Evolutionary conservation across 2,888 invertebrate species (phyloP).

Genomic region (Drosophila vallismaia): DNA sequence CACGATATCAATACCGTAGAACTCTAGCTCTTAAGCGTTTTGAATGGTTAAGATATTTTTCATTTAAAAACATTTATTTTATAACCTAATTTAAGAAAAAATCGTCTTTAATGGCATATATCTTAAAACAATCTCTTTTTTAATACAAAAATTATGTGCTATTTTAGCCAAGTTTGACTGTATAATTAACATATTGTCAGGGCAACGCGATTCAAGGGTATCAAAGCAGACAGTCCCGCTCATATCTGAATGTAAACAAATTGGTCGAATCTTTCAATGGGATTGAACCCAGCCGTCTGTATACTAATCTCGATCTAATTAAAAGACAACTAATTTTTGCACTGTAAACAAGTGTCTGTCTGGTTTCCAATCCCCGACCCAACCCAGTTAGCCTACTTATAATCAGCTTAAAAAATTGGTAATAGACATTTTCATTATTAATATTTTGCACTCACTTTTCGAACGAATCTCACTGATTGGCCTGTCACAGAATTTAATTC

Average conservation of each 20-base stretch:
- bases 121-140: too few species aligned
- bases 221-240: slow-evolving; percentile 9
- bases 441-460: slow-evolving; percentile 31
- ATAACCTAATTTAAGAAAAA: too few species aligned
- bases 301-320: slow-evolving; percentile 48
- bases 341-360: slow-evolving; percentile 56
- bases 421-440: neutral
- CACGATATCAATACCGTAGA: slow-evolving; percentile 21
- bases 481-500: slow-evolving; percentile 28
- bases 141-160: too few species aligned
- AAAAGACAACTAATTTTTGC: slow-evolving; percentile 31
- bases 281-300: slow-evolving; percentile 23
- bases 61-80: too few species aligned
- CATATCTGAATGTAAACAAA: slow-evolving; percentile 29
- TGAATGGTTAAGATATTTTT: too few species aligned
- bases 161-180: neutral
- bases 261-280: slow-evolving; percentile 7
- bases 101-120: too few species aligned
- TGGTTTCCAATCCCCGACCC: neutral
- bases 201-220: neutral
- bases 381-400: neutral
- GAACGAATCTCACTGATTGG: slow-evolving; percentile 25
- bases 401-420: neutral
- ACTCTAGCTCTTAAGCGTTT: too few species aligned
- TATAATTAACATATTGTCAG: slow-evolving; percentile 5